Evolutionary conservation across 2,113 vertebrate species (phyloP).

Genomic region (Gavialis gangeticus): DNA sequence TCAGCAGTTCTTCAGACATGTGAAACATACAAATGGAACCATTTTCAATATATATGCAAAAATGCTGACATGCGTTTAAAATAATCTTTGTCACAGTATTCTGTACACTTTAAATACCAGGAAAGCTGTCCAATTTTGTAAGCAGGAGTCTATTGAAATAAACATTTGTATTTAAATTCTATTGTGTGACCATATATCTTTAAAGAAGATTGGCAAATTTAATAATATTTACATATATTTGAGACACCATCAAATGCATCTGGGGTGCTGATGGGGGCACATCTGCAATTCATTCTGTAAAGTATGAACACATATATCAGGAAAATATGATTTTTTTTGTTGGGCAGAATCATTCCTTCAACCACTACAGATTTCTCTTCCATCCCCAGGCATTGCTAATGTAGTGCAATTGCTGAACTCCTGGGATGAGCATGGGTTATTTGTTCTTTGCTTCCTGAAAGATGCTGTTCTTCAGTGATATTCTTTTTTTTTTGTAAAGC

Average conservation of each 20-base stretch:
- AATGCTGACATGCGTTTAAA: not conserved
- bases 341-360: not conserved
- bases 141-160: not conserved
- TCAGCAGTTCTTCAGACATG: not conserved
- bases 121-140: not conserved
- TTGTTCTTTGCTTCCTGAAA: not conserved
- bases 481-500: not conserved
- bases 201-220: constrained; percentile 15
- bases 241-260: constrained; percentile 5
- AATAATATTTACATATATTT: constrained; percentile 45
- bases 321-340: not conserved
- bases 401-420: not conserved
- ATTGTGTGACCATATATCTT: not conserved
- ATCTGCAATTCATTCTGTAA: constrained; percentile 44
- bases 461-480: not conserved
- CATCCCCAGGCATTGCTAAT: not conserved
- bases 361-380: not conserved
- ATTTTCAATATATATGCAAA: not conserved
- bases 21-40: not conserved
- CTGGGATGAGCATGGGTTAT: not conserved
- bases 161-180: not conserved
- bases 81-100: not conserved
- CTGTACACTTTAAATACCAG: not conserved
- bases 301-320: not conserved
- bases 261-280: not conserved